phyloP scores from a whole-genome alignment of 2,888 invertebrate genomes.

The Leucoptera coffeella region DNA sequence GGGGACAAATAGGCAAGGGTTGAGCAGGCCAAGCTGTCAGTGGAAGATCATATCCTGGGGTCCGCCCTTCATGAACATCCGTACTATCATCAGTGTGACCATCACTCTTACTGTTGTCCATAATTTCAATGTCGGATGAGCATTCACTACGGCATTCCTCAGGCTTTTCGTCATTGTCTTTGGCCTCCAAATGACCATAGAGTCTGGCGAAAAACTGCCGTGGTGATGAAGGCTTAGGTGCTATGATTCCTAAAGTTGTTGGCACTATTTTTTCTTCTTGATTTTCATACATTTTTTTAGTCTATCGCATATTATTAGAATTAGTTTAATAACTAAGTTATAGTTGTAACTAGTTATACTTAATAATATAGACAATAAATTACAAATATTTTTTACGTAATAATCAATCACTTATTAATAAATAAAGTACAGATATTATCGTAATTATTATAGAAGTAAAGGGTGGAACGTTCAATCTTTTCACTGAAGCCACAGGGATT shows the following conservation, averaged over 20 bases:
- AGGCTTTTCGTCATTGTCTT: slow-evolving; percentile 8
- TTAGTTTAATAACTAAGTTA: too few relatives aligned
- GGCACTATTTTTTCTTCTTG: not conserved
- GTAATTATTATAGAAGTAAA: not conserved
- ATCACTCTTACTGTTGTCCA: slow-evolving; percentile 12
- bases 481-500: slow-evolving; percentile 22
- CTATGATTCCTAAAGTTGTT: slow-evolving; percentile 1
- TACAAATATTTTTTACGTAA: too few relatives aligned
- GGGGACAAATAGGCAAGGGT: slow-evolving; percentile 32
- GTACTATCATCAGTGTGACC: too few relatives aligned
- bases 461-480: slow-evolving; percentile 16
- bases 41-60: slow-evolving; percentile 15
- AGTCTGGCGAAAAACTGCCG: slow-evolving; percentile 74
- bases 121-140: slow-evolving; percentile 42
- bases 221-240: slow-evolving; percentile 65
- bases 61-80: slow-evolving; percentile 9
- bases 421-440: too few relatives aligned
- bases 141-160: slow-evolving; percentile 13
- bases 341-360: too few relatives aligned
- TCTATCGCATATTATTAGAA: too few relatives aligned
- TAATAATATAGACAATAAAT: too few relatives aligned
- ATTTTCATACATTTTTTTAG: not conserved
- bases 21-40: slow-evolving; percentile 14
- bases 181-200: slow-evolving; percentile 67
- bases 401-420: too few relatives aligned